These are phyloP conservation scores for Megalonaias nervosa DNA, from an alignment of 1,140 invertebrate genomes.

Conservation along the genomic window DNA sequence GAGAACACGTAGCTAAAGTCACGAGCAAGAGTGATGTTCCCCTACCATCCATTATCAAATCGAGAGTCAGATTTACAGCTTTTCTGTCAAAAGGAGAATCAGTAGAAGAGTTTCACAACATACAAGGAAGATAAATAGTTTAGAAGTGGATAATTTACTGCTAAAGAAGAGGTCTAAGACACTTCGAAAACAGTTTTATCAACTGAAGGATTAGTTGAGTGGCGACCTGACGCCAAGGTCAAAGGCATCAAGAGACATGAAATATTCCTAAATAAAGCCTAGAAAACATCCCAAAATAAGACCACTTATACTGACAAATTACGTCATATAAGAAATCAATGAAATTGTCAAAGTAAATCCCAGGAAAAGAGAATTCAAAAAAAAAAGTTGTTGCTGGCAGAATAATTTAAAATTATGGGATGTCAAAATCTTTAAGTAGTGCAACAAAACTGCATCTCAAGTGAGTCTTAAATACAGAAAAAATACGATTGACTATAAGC, in stretches of 20 bases:
- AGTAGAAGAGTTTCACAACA: neutral
- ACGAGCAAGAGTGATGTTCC: neutral
- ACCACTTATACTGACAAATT: constrained; percentile 2
- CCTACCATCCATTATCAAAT: too few relatives aligned
- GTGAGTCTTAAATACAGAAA: too few relatives aligned
- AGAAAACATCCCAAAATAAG: neutral
- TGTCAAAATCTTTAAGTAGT: neutral
- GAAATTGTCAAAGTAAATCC: neutral
- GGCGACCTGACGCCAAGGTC: neutral
- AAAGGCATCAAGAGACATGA: neutral
- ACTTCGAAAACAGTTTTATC: neutral
- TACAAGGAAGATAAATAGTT: neutral
- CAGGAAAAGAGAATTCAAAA: neutral
- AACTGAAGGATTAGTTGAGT: neutral
- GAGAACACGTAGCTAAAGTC: neutral
- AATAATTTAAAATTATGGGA: constrained; percentile 11
- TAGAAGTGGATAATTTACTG: neutral
- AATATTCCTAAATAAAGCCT: neutral
- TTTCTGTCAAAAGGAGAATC: too few relatives aligned
- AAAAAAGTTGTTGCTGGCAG: constrained; percentile 2
- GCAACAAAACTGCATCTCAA: too few relatives aligned
- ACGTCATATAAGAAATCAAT: neutral
- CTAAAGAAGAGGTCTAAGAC: neutral
- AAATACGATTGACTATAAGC: too few relatives aligned
- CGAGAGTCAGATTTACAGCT: too few relatives aligned